Conservation (phyloP, 2,797 vertebrate genomes). For the Pangasius sanitwongsei region DNA sequence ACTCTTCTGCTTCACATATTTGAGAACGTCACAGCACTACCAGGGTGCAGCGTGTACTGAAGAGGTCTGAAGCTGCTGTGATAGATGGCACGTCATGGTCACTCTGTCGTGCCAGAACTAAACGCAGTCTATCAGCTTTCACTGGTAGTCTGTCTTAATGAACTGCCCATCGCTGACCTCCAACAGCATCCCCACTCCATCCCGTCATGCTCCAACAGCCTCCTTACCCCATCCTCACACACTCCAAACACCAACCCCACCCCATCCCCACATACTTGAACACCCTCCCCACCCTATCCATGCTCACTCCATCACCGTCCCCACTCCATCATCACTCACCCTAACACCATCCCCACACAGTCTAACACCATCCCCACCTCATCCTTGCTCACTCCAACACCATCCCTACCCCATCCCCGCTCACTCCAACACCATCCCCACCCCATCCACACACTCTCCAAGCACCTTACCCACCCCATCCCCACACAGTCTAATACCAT, state of each 20-base stretch:
- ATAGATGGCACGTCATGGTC: background rate
- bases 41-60: background rate
- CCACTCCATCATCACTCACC: background rate
- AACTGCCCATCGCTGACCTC: constrained; percentile 10
- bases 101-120: background rate
- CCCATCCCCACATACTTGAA: background rate
- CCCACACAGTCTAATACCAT: background rate
- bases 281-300: background rate
- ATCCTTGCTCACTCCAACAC: background rate
- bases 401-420: background rate
- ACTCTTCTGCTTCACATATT: constrained; percentile 35
- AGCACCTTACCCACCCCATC: background rate
- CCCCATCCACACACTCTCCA: background rate
- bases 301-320: background rate
- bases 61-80: constrained; percentile 1
- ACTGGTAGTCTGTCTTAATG: constrained; percentile 19
- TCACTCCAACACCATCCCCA: background rate
- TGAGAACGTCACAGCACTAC: background rate
- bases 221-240: background rate
- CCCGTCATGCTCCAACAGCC: background rate
- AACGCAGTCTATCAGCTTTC: background rate
- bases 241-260: background rate
- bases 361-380: background rate
- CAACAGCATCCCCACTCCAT: background rate
- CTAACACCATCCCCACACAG: background rate